Evolutionary conservation across 2,888 invertebrate genomes (phyloP).

Genomic region (Sesamia inferens): DNA sequence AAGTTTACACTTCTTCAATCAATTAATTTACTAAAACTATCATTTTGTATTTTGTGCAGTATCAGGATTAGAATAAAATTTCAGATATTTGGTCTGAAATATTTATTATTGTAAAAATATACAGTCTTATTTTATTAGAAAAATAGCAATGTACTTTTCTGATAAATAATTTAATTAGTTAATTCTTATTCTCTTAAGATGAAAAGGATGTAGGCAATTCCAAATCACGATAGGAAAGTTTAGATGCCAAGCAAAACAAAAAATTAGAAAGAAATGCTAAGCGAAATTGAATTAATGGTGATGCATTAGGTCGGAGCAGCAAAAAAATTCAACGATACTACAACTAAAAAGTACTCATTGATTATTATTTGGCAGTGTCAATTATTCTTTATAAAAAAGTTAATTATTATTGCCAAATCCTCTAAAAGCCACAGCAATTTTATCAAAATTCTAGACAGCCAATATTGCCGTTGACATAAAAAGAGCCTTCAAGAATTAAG

Average conservation of each 20-base stretch:
- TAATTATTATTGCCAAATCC: conserved; percentile 24
- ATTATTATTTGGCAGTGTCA: neutral
- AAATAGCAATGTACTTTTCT: neutral
- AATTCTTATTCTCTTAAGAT: too few species aligned
- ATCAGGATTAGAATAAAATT: neutral
- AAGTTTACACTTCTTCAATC: neutral
- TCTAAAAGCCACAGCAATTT: conserved; percentile 19
- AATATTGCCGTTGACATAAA: conserved; percentile 44
- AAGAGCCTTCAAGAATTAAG: conserved; percentile 53
- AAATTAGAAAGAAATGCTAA: too few species aligned
- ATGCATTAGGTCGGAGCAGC: too few species aligned
- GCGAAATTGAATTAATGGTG: too few species aligned
- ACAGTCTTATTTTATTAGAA: neutral
- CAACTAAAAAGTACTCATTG: too few species aligned
- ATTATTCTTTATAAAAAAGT: neutral
- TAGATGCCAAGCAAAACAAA: too few species aligned
- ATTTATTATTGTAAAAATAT: neutral
- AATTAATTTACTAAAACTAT: neutral
- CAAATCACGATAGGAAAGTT: too few species aligned
- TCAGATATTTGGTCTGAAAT: neutral
- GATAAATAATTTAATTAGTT: too few species aligned
- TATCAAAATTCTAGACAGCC: conserved; percentile 15
- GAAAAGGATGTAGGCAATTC: too few species aligned
- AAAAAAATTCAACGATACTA: too few species aligned
- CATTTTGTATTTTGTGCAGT: neutral